Percentiles rank a stretch among this genome's conserved stretches.
Conservation (phyloP, 2,888 invertebrate genomes). For the Achlya flavicornis region DNA sequence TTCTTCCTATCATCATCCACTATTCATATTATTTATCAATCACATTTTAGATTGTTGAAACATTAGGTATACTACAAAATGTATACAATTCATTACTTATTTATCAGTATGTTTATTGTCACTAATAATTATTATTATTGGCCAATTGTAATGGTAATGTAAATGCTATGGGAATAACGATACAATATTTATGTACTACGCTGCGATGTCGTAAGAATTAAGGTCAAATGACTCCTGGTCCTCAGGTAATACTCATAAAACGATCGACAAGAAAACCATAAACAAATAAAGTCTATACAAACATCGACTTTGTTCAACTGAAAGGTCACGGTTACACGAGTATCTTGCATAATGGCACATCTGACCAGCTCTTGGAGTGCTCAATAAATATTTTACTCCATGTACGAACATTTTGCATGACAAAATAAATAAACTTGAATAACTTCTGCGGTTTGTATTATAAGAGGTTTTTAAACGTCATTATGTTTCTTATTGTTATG, state of each 20-base stretch:
- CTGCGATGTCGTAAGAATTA: background rate
- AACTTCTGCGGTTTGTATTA: constrained; percentile 25
- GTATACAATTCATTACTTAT: background rate
- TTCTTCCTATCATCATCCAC: no score
- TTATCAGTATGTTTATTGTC: background rate
- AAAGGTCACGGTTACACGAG: constrained; percentile 49
- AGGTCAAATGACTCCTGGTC: constrained; percentile 9
- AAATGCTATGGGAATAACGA: no score
- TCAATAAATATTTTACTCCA: constrained; percentile 63
- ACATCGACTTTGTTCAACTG: constrained; percentile 13
- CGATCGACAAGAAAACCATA: constrained; percentile 1
- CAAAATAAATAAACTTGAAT: constrained; percentile 34
- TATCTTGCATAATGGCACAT: constrained; percentile 44
- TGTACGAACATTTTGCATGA: constrained; percentile 44
- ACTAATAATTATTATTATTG: no score
- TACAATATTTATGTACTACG: background rate
- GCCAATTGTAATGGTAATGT: no score
- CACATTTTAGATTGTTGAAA: no score
- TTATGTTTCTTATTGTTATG: constrained; percentile 13
- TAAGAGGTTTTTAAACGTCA: constrained; percentile 3
- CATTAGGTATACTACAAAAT: no score
- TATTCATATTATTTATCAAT: no score
- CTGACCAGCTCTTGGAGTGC: constrained; percentile 52
- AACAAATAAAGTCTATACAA: background rate
- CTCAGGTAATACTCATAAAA: background rate